Conservation (phyloP, 2,113 vertebrate genomes). For the Ginglymostoma cirratum region DNA sequence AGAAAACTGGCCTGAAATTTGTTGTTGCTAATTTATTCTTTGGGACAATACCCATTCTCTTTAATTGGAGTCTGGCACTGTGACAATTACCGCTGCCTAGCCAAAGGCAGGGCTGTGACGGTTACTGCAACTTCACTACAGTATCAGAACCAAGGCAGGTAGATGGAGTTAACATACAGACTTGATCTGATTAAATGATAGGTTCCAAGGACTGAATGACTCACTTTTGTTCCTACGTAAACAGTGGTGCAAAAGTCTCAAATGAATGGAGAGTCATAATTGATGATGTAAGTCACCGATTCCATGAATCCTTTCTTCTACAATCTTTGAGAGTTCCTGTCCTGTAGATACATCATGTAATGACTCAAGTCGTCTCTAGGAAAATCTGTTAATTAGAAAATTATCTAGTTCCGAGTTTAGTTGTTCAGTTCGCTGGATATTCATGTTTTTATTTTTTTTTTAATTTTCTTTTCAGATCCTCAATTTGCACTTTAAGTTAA, state of each 20-base stretch:
- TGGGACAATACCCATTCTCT: not conserved
- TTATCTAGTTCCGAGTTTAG: not conserved
- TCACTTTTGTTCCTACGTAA: not conserved
- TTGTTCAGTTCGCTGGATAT: not conserved
- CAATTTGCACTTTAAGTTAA: slow-evolving; percentile 35
- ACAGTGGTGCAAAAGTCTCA: not conserved
- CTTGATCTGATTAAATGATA: not conserved
- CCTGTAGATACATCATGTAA: not conserved
- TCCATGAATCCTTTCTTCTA: not conserved
- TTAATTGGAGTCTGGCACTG: not conserved
- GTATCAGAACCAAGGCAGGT: not conserved
- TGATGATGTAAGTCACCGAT: not conserved
- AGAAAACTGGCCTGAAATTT: not conserved
- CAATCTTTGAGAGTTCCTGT: not conserved
- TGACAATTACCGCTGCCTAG: not conserved
- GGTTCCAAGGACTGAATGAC: not conserved
- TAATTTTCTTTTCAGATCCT: slow-evolving; percentile 24
- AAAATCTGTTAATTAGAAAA: not conserved
- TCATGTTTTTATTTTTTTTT: not conserved
- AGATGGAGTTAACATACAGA: not conserved
- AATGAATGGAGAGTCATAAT: not conserved
- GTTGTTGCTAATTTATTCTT: not conserved
- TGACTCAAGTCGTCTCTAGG: not conserved
- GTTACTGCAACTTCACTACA: not conserved
- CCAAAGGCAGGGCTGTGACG: not conserved